phyloP scores from a whole-genome alignment of 2,797 vertebrate genomes.

The Lithobates sylvaticus region DNA sequence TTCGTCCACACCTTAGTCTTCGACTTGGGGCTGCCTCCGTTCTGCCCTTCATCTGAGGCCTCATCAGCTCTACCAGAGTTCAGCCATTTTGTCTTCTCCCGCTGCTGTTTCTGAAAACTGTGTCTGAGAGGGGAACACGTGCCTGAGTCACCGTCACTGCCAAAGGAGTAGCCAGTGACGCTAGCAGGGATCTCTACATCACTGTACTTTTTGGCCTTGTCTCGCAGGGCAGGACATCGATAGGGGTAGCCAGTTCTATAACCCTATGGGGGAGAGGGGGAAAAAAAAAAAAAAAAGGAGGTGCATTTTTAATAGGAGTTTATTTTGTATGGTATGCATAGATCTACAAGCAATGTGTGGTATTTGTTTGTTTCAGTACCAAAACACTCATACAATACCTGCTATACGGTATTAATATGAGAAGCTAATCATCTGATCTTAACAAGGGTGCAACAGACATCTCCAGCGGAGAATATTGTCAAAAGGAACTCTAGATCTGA shows the following conservation, averaged over 20 bases:
- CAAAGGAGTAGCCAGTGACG: conserved; percentile 88
- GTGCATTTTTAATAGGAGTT: too few relatives aligned
- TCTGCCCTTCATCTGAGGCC: conserved; percentile 92
- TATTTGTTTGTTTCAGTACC: too few relatives aligned
- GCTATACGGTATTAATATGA: too few relatives aligned
- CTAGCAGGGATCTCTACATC: conserved; percentile 90
- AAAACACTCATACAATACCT: too few relatives aligned
- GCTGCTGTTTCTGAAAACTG: conserved; percentile 99
- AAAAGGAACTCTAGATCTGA: too few relatives aligned
- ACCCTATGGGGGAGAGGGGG: conserved; percentile 80
- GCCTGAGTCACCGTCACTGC: conserved; percentile 94
- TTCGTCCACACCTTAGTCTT: conserved; percentile 99
- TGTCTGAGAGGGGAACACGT: conserved; percentile 97
- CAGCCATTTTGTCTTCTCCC: conserved; percentile 97
- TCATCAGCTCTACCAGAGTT: conserved; percentile 92
- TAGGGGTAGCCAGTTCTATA: conserved; percentile 98
- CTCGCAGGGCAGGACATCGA: conserved; percentile 94
- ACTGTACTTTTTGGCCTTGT: conserved; percentile 97
- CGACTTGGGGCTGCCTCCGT: conserved; percentile 97
- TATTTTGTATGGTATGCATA: too few relatives aligned
- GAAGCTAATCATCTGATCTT: too few relatives aligned
- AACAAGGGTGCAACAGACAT: too few relatives aligned
- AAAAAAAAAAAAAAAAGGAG: neutral
- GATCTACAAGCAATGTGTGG: too few relatives aligned
- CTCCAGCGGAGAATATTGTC: too few relatives aligned